A percentile compares a stretch with the other conserved stretches of the same genome.
These are phyloP conservation scores for Osedax fenrisi DNA, from an alignment of 2,888 invertebrate genomes.

Conservation along the genomic window DNA sequence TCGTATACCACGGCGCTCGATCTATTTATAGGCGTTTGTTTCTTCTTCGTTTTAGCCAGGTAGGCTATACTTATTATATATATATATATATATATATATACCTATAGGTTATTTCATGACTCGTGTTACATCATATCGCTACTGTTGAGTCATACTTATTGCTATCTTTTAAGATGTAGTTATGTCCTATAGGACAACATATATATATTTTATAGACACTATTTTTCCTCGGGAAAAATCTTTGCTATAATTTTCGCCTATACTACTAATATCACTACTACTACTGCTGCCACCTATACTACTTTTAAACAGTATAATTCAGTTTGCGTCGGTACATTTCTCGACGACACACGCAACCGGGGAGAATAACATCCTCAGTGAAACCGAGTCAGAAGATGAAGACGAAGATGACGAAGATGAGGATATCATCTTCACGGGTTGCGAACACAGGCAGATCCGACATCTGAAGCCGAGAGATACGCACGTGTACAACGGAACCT, in stretches of 20 bases:
- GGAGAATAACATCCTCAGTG: conserved; percentile 48
- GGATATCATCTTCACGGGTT: no score
- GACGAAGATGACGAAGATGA: conserved; percentile 26
- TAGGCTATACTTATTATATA: conserved; percentile 52
- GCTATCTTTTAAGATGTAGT: no score
- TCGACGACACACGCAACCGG: conserved; percentile 73
- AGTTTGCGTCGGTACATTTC: conserved; percentile 91
- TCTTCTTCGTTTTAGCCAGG: conserved; percentile 62
- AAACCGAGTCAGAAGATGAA: conserved; percentile 17
- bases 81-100: not conserved
- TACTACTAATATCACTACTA: not conserved
- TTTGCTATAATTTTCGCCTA: no score
- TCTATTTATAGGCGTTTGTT: conserved; percentile 69
- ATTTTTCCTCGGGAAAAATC: no score
- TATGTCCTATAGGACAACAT: no score
- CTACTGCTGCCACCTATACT: no score
- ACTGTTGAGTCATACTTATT: no score
- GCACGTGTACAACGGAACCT: no score
- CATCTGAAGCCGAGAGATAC: no score
- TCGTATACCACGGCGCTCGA: conserved; percentile 75
- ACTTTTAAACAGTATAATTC: conserved; percentile 59
- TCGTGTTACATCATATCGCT: no score
- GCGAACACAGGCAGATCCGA: no score
- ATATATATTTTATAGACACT: not conserved
- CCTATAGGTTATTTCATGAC: conserved; percentile 52